Evolutionary conservation across 2,797 vertebrate species (phyloP).

Genomic region (Esox lucius): DNA sequence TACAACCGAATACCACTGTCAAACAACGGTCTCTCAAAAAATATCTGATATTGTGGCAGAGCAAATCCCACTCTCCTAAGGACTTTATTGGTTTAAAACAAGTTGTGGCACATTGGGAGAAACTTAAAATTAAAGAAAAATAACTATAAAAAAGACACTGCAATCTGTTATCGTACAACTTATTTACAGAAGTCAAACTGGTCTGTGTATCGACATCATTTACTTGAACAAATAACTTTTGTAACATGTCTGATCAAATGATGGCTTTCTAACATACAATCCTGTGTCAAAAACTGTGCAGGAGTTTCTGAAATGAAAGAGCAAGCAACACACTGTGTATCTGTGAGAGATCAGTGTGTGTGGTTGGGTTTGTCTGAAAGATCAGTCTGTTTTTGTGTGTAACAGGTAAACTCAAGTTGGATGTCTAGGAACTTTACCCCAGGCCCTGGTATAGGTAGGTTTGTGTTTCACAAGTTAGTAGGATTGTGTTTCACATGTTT

Average conservation of each 20-base stretch:
- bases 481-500: no score
- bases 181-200: conserved; percentile 65
- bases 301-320: not conserved
- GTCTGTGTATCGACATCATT: not conserved
- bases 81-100: conserved; percentile 26
- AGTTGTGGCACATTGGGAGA: conserved; percentile 50
- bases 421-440: conserved; percentile 33
- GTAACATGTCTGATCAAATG: not conserved
- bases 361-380: not conserved
- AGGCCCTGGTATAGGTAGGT: conserved; percentile 30
- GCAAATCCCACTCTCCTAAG: conserved; percentile 44
- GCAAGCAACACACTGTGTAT: not conserved
- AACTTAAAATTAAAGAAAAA: conserved; percentile 28
- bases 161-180: conserved; percentile 62
- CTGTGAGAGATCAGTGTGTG: not conserved
- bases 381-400: conserved; percentile 12
- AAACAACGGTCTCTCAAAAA: conserved; percentile 40
- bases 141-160: conserved; percentile 48
- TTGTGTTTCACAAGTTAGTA: conserved; percentile 50
- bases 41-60: conserved; percentile 32
- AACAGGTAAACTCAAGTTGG: conserved; percentile 25
- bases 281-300: not conserved
- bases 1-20: conserved; percentile 19
- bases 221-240: not conserved
- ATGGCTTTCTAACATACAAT: not conserved